phyloP scores from a whole-genome alignment of 2,797 vertebrate genomes.

The Phylloscopus collybita region DNA sequence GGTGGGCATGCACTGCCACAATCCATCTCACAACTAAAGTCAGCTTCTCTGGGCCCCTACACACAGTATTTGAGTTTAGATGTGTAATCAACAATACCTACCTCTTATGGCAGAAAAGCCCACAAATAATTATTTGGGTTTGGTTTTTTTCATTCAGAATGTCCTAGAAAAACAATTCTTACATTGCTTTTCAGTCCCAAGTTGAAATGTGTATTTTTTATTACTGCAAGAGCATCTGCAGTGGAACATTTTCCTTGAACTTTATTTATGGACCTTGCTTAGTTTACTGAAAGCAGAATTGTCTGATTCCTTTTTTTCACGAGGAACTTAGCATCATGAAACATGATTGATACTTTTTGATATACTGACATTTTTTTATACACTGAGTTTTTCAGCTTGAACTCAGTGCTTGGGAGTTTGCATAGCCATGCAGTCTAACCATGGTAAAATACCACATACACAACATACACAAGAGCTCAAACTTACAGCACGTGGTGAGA shows the following conservation, averaged over 20 bases:
- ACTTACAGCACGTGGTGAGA: not conserved
- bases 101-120: not conserved
- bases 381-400: not conserved
- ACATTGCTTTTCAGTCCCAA: not conserved
- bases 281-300: not conserved
- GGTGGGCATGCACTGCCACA: not conserved
- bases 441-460: accelerated
- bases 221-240: not conserved
- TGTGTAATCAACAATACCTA: not conserved
- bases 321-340: not conserved
- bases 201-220: not conserved
- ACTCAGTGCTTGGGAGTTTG: not conserved
- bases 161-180: not conserved
- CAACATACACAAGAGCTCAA: not conserved
- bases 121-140: not conserved
- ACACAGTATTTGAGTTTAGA: not conserved
- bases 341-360: not conserved
- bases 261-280: not conserved
- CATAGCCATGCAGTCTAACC: not conserved
- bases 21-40: not conserved
- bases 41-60: not conserved
- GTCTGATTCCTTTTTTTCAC: not conserved
- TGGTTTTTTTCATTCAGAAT: not conserved
- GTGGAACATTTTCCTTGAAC: not conserved
- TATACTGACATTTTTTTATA: not conserved